Percentiles rank a stretch among this genome's conserved stretches.
Evolutionary conservation across 2,113 vertebrate species (phyloP).

Genomic region (Callaeas wilsoni): DNA sequence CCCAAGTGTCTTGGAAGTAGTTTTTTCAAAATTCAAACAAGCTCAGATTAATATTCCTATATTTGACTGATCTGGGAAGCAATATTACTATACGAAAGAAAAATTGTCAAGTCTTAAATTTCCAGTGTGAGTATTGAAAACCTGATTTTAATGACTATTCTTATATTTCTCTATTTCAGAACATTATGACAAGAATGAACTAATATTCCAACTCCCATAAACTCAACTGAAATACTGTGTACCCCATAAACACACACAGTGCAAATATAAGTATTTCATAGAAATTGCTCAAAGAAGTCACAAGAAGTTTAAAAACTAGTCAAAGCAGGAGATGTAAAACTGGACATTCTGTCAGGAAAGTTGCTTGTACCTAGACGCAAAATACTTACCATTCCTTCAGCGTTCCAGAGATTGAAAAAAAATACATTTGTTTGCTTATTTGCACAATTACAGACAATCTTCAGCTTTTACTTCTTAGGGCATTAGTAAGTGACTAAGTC

Average conservation of each 20-base stretch:
- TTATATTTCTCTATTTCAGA: background rate
- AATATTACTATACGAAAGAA: background rate
- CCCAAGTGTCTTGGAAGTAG: background rate
- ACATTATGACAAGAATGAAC: background rate
- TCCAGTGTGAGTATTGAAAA: background rate
- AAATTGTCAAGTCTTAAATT: background rate
- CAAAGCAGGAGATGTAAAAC: background rate
- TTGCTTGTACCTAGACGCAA: background rate
- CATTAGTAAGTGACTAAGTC: background rate
- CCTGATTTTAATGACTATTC: background rate
- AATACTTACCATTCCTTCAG: background rate
- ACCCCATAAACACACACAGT: background rate
- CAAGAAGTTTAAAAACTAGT: background rate
- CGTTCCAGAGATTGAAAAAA: background rate
- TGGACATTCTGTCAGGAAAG: background rate
- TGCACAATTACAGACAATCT: background rate
- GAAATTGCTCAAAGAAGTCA: background rate
- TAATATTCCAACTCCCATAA: background rate
- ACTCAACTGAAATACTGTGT: background rate
- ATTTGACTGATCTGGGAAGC: background rate
- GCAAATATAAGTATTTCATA: background rate
- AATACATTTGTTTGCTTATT: background rate
- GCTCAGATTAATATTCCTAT: background rate
- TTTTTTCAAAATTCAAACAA: background rate
- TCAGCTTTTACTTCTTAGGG: background rate